Percentiles rank a stretch among this genome's conserved stretches.
These are phyloP conservation scores for Lissocephala sabroskyi DNA, from an alignment of 2,888 invertebrate species.

Conservation along the genomic window DNA sequence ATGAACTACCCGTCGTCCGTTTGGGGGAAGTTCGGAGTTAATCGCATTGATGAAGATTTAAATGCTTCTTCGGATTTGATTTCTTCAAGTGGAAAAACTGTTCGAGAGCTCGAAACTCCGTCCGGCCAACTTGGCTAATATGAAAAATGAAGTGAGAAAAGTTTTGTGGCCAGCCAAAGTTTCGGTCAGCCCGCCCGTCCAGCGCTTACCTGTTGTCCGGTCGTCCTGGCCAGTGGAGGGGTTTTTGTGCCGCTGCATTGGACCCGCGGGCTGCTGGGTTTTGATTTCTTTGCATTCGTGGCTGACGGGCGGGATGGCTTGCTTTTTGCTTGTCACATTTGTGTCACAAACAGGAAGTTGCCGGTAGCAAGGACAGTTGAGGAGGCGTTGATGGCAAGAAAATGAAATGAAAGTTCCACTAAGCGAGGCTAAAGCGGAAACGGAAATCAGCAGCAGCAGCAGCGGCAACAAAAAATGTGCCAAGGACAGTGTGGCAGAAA, in stretches of 20 bases:
- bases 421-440: slow-evolving; percentile 62
- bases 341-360: slow-evolving; percentile 66
- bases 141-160: slow-evolving; percentile 33
- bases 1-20: no score
- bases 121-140: neutral
- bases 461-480: slow-evolving; percentile 47
- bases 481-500: slow-evolving; percentile 62
- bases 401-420: slow-evolving; percentile 60
- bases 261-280: no score
- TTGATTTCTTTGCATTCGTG: no score
- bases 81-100: no score
- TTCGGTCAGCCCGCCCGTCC: no score
- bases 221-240: no score
- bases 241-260: no score
- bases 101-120: no score
- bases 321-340: slow-evolving; percentile 68
- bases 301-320: slow-evolving; percentile 22
- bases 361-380: slow-evolving; percentile 13
- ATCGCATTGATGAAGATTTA: no score
- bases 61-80: no score
- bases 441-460: slow-evolving; percentile 57
- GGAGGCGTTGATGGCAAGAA: slow-evolving; percentile 28
- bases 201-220: no score
- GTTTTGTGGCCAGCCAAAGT: slow-evolving; percentile 16
- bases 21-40: no score